Evolutionary conservation across 2,888 invertebrate species (phyloP), one percentile per base, ranked within the genome.

Genomic region (Xestobium rufovillosum): DNA sequence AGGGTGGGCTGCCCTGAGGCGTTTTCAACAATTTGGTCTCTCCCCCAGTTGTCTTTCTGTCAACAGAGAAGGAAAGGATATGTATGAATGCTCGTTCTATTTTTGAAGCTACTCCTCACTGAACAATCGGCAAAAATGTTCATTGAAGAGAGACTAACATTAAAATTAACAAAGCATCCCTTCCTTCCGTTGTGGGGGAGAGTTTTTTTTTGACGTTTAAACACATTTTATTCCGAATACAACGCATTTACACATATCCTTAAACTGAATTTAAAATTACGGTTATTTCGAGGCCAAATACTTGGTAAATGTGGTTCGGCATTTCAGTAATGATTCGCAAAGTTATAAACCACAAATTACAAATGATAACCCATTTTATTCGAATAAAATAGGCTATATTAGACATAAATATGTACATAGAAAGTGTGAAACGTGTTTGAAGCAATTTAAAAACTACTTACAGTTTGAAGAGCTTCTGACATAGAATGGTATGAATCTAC

Each of bases 21-120:
- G 34, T 29, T 58, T 59, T 65, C 67, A 58, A 57, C 59, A 57
- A 60, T 62, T 61, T 61, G 55, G 60, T 62, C 66, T 60, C 66
- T 65, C 58, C 67, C 68, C 70, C 69, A 68, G 65, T 67, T 53
- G 62, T 59, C 63, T 54, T 65, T 75, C 78, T 76, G 77, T 72
- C 74, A 75, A 78, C 75, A 77, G 72, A 77, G 72, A 75, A 75
- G 75, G 75, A 75, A 75, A 73, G 74, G 75, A 73, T 67, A 53
- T 57, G 56, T 57, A 53, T 56, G 52, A 56, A 54, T 61, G 45
- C 35, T 40, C 10, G 28, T 27, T 27, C n/a, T 27, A 6, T 27
- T 10, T 9, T 23, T n/a, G n/a, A n/a, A n/a, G n/a, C n/a, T n/a
- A n/a, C n/a, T n/a, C n/a, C n/a, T n/a, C n/a, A n/a, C n/a, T n/a